Evolutionary conservation across 2,888 invertebrate species (phyloP), one percentile per base, ranked within the genome.

Genomic region (Mayetiola destructor): DNA sequence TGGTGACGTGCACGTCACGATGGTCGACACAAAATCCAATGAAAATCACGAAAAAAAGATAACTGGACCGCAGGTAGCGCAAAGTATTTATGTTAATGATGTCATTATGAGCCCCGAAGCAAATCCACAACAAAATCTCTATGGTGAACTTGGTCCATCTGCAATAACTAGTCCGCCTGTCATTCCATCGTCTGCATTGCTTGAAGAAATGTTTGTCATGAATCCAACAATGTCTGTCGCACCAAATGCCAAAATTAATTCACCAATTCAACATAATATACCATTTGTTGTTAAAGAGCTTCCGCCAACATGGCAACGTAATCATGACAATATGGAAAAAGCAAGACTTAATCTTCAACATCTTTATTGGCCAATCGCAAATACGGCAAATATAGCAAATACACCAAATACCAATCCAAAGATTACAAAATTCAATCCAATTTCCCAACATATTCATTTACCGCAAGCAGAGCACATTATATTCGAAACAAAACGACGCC

Each of bases 1-100:
- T 3, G 61, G 60, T 21, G 63, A 63, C 57, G 58, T 63, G 23
- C 56, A 60, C 36, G 57, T 62, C 16, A 40, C 60, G 35, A n/a
- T 63, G 1, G 59, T 23, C 14, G 55, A 58, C 14, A n/a, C 40
- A 27, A 23, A 39, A 30, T 40, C 35, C 23, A 59, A 60, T 23
- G 60, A 62, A 27, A 37, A 37, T 14, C n/a, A n/a, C 4, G 48
- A 48, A 48, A 27, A 27, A 9, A 32, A 9, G 32, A 12, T 12
- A 32, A 32, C 8, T 32, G 8, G 12, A 32, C 8, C 32, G 6
- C 32, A 32, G 6, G 12, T 12, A 32, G 6, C 32, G 16, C 27
- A 3, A 27, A n/a, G n/a, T n/a, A n/a, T n/a, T n/a, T n/a, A n/a
- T n/a, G n/a, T n/a, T n/a, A n/a, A n/a, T n/a, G n/a, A n/a, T n/a